Evolutionary conservation across 1,140 invertebrate species (phyloP), one percentile per base, ranked within the genome.

Genomic region (Hestina assimilis): DNA sequence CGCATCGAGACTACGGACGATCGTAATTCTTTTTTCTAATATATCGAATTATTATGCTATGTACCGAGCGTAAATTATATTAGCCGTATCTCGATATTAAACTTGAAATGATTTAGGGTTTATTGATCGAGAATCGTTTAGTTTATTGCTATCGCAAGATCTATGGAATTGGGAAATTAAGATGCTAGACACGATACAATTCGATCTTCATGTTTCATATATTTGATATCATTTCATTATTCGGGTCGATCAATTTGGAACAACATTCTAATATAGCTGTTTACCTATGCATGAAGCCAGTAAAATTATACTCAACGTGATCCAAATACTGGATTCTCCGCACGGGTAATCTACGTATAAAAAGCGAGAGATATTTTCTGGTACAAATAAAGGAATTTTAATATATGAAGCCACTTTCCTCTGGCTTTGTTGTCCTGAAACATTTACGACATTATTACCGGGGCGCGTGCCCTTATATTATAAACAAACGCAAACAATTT

Each of bases 371-470:
- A 61, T 70, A 71, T 72, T 66, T 63, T 59, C 60, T 47, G 66
- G 54, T 57, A 68, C 65, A 68, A 70, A 74, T 75, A 74, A 69
- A 23, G 64, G 73, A 75, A 79, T 78, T 78, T 75, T 64, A 64
- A 76, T 79, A 78, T 74, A 75, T 56, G 64, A 63, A 65, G 46
- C 57, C 63, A 63, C 69, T 74, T 72, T 40, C 66, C 52, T 23
- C 43, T 61, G 51, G 66, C 66, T 74, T 68, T 60, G 60, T 62
- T 54, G 63, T 63, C 59, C 62, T 69, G 66, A 67, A 71, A 70
- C 70, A 75, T 81, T 82, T 79, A 82, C 73, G 72, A 73, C 70
- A 72, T 78, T 77, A 82, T 79, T 77, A 82, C 67, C 40, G 60
- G 55, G 61, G 45, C 64, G 51, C 64, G 63, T 67, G 53, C 57